Evolutionary conservation across 92 coral and sea anemone genomes (phyloP), one percentile per base, ranked within the genome.

Genomic region (Palythoa caribaeorum): DNA sequence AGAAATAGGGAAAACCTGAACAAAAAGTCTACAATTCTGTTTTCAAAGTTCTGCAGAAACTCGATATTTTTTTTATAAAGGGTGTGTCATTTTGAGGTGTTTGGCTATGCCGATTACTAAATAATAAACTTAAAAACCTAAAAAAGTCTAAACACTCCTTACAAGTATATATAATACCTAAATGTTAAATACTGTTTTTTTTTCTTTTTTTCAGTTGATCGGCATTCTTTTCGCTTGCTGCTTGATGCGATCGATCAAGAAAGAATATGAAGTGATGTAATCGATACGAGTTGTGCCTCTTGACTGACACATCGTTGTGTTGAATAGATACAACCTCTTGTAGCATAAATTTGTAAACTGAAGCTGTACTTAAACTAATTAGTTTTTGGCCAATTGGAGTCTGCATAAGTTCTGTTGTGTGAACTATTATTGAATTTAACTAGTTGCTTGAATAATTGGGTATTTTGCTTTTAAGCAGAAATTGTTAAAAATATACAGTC

Each of bases 221-320:
- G 98, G 98, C 71, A 95, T 95, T 19, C 72, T 95, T 17, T 95
- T 95, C 83, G 96, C 98, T 81, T 95, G 98, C 92, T 95, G 98
- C 80, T 79, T 95, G 76, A 95, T 95, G 98, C 76, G 98, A 69
- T 95, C 98, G 19, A 95, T 95, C 94, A 95, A 95, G 92, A 90
- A 91, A 76, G 98, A 95, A 77, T 95, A 95, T 65, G 98, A 95
- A 91, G 98, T 95, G 73, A 88, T 95, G 96, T 95, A 95, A 95
- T 36, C 7, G 13, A 14, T 35, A 10, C 28, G 3, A 16, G n/a
- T 15, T 69, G 36, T 69, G 75, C 16, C 17, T 7, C 75, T 3
- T 3, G 6, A 12, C 75, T 35, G 47, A 70, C 75, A 36, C 75
- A 0, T 36, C 36, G 17, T 35, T 35, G 21, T 12, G 14, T 70